These are phyloP conservation scores for Aspidiotus rigidus DNA, from an alignment of 2,888 invertebrate genomes.

Conservation along the genomic window DNA sequence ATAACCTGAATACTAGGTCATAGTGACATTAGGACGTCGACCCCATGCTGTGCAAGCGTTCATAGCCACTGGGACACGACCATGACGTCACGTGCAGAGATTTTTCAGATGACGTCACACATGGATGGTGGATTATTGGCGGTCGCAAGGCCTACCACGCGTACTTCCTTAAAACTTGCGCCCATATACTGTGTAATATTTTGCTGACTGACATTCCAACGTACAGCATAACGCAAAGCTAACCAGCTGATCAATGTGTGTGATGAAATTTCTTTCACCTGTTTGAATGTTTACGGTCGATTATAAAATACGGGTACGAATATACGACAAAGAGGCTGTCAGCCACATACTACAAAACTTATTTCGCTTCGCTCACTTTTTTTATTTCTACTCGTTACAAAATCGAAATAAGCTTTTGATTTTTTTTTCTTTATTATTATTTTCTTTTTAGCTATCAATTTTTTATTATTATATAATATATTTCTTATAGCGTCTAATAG, in stretches of 20 bases:
- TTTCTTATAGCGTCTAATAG: too few species aligned
- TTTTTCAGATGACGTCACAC: conserved; percentile 27
- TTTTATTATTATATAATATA: too few species aligned
- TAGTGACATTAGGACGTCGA: conserved; percentile 33
- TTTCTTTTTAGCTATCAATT: too few species aligned
- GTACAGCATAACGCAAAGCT: not conserved
- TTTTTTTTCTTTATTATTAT: too few species aligned
- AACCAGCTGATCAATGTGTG: conserved; percentile 16
- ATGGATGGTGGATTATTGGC: conserved; percentile 25
- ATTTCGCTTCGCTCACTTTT: too few species aligned
- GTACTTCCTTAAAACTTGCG: conserved; percentile 2
- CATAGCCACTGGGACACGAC: conserved; percentile 29
- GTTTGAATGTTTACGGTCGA: not conserved
- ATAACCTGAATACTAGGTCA: conserved; percentile 34
- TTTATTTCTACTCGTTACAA: too few species aligned
- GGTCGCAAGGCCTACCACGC: conserved; percentile 3
- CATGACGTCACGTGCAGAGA: conserved; percentile 23
- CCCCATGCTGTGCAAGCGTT: conserved; percentile 25
- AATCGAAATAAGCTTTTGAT: too few species aligned
- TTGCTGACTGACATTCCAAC: conserved; percentile 18
- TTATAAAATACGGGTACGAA: not conserved
- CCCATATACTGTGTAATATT: not conserved
- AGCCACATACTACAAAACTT: too few species aligned
- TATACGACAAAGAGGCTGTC: not conserved
- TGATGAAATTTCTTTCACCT: conserved; percentile 12